Evolutionary conservation across 2,888 invertebrate species (phyloP).

Genomic region (Pelosia muscerda): DNA sequence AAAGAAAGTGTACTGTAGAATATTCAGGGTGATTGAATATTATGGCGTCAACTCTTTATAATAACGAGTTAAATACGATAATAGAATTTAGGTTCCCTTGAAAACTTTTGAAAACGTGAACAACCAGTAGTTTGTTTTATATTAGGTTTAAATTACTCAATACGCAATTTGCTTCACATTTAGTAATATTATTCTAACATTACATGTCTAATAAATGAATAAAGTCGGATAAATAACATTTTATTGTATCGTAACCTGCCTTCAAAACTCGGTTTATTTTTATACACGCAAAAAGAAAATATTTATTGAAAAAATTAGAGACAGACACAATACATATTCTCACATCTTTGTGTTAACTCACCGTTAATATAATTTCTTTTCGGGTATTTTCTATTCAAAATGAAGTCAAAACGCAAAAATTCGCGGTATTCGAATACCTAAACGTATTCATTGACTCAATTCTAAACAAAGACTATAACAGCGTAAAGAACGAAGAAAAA

Average conservation of each 20-base stretch:
- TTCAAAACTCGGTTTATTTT: too few species aligned
- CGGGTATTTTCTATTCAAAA: neutral
- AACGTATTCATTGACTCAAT: slow-evolving; percentile 56
- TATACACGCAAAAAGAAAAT: too few species aligned
- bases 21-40: slow-evolving; percentile 78
- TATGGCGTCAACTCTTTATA: slow-evolving; percentile 74
- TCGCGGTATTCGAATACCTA: slow-evolving; percentile 22
- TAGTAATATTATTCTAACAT: too few species aligned
- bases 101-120: too few species aligned
- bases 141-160: too few species aligned
- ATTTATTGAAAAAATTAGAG: too few species aligned
- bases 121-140: too few species aligned
- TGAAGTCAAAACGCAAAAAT: slow-evolving; percentile 14
- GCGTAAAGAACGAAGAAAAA: slow-evolving; percentile 52
- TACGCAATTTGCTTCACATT: too few species aligned
- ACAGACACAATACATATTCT: neutral
- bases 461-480: slow-evolving; percentile 55
- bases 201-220: too few species aligned
- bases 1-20: slow-evolving; percentile 75
- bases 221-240: too few species aligned
- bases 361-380: neutral
- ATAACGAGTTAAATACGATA: slow-evolving; percentile 67
- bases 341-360: neutral
- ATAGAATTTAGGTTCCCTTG: slow-evolving; percentile 54
- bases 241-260: too few species aligned